phyloP scores from a whole-genome alignment of 92 coral and sea anemone species.

The Siderastrea siderea region DNA sequence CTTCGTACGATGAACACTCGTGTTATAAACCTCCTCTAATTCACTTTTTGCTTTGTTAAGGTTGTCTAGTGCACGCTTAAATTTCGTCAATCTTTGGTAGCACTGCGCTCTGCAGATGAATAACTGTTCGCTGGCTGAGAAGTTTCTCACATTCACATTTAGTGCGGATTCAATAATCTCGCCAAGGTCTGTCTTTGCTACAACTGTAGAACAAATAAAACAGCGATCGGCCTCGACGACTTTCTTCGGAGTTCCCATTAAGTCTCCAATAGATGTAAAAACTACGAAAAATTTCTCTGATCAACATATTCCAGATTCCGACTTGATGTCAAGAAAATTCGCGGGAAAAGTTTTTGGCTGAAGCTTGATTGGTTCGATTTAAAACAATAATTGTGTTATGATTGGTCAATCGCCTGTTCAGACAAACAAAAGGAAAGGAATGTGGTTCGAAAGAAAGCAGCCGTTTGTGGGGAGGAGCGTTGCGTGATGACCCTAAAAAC shows the following conservation, averaged over 20 bases:
- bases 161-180: constrained; percentile 5
- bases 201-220: constrained; percentile 25
- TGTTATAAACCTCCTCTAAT: neutral
- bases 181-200: constrained; percentile 23
- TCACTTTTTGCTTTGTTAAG: constrained; percentile 16
- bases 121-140: neutral
- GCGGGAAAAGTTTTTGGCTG: constrained; percentile 30
- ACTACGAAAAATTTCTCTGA: neutral
- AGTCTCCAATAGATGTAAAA: constrained; percentile 1
- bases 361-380: neutral
- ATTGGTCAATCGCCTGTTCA: constrained; percentile 11
- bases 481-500: constrained; percentile 4
- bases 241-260: constrained; percentile 26
- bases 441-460: constrained; percentile 27
- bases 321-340: too few species aligned
- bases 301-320: neutral
- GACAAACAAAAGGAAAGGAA: constrained; percentile 38
- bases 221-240: constrained; percentile 21
- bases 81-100: constrained; percentile 26
- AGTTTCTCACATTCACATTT: constrained; percentile 23
- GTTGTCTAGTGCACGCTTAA: constrained; percentile 28
- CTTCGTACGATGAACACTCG: neutral
- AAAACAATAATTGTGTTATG: constrained; percentile 6
- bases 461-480: constrained; percentile 47
- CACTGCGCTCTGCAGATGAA: constrained; percentile 18